Conservation (phyloP, 1,140 invertebrate genomes). For the Leptinotarsa undecemlineata region DNA sequence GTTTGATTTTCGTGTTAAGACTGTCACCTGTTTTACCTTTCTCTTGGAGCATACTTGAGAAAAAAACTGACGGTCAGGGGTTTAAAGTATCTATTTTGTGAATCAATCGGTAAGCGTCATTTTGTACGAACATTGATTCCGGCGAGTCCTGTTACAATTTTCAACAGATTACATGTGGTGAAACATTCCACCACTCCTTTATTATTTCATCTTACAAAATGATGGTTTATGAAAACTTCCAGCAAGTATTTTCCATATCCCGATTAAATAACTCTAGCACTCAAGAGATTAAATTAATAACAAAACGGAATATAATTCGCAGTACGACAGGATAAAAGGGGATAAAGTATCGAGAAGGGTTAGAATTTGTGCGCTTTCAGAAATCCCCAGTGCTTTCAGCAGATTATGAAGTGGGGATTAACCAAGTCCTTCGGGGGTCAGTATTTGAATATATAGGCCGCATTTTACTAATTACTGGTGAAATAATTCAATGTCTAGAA, state of each 20-base stretch:
- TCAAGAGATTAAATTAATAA: background rate
- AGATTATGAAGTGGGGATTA: slow-evolving; percentile 5
- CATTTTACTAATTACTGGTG: background rate
- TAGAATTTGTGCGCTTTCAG: slow-evolving; percentile 5
- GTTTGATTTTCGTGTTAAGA: too few species aligned
- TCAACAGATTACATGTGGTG: too few species aligned
- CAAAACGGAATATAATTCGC: slow-evolving; percentile 3
- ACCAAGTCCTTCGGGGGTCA: background rate
- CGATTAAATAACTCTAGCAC: slow-evolving; percentile 2
- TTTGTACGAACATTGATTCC: too few species aligned
- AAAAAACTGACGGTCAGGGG: too few species aligned
- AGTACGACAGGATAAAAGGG: slow-evolving; percentile 2
- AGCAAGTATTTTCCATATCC: background rate
- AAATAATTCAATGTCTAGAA: background rate
- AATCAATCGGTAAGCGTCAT: too few species aligned
- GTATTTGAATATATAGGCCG: background rate
- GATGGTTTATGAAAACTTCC: too few species aligned
- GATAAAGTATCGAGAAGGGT: slow-evolving; percentile 5
- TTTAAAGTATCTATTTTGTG: too few species aligned
- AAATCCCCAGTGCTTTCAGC: background rate
- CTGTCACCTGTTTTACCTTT: too few species aligned
- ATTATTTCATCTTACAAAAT: too few species aligned
- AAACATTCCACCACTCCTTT: too few species aligned
- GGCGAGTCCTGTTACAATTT: too few species aligned
- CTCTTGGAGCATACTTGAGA: too few species aligned